Evolutionary conservation across 2,113 vertebrate species (phyloP).

Genomic region (Syngnathus scovelli): DNA sequence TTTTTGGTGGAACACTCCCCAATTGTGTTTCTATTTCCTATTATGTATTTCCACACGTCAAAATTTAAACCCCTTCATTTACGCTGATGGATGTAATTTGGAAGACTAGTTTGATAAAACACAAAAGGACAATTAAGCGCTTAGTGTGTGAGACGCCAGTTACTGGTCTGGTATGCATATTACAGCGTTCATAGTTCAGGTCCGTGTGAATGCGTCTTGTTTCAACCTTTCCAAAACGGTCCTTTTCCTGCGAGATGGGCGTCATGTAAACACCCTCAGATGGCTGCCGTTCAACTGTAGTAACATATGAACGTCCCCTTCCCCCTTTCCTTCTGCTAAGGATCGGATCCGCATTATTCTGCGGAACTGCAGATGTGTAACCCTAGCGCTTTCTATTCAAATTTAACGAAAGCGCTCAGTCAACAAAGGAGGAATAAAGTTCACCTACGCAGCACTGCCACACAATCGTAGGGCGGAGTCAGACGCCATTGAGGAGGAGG

Average conservation of each 20-base stretch:
- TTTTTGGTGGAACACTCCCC: too few relatives aligned
- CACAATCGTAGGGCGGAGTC: slow-evolving; percentile 59
- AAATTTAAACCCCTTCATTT: too few relatives aligned
- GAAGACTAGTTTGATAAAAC: background rate
- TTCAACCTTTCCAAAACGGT: background rate
- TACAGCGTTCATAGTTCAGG: background rate
- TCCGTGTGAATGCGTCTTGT: background rate
- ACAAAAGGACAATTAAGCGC: background rate
- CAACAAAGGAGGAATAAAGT: slow-evolving; percentile 56
- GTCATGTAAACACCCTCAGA: slow-evolving; percentile 4
- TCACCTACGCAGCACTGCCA: slow-evolving; percentile 47
- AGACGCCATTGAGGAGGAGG: slow-evolving; percentile 64
- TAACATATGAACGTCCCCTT: slow-evolving; percentile 19
- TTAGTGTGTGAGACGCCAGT: background rate
- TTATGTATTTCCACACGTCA: too few relatives aligned
- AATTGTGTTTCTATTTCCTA: too few relatives aligned
- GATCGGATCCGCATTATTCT: slow-evolving; percentile 42
- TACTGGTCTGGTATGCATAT: background rate
- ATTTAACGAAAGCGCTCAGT: slow-evolving; percentile 40
- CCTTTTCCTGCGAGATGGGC: background rate
- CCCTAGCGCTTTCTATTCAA: slow-evolving; percentile 53
- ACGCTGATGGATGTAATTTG: background rate
- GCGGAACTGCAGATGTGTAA: slow-evolving; percentile 51
- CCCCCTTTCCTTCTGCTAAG: slow-evolving; percentile 2
- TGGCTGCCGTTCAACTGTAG: slow-evolving; percentile 15